Percentiles rank a stretch among this genome's conserved stretches.
Conservation (phyloP, 2,113 vertebrate species). For the Peucedramus taeniatus region DNA sequence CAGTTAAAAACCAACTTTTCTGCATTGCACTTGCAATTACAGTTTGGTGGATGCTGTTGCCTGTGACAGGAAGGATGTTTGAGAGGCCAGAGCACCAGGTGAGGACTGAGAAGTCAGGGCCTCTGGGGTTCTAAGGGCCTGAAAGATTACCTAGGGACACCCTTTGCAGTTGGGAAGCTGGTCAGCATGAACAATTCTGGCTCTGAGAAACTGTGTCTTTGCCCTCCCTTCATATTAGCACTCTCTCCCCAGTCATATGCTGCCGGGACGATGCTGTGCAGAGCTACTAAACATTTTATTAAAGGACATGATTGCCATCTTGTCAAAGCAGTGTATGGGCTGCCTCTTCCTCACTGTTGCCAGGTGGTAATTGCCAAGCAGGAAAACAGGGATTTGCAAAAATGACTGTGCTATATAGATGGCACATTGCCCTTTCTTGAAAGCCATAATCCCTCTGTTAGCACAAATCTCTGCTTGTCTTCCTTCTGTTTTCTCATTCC, state of each 20-base stretch:
- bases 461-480: neutral
- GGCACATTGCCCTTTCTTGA: neutral
- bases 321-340: neutral
- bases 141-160: no score
- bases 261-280: neutral
- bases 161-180: neutral
- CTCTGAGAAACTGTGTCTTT: neutral
- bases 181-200: neutral
- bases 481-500: slow-evolving; percentile 4
- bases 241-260: neutral
- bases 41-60: neutral
- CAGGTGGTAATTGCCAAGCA: neutral
- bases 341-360: neutral
- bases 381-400: slow-evolving; percentile 15
- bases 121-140: neutral
- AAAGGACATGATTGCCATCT: neutral
- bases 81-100: neutral
- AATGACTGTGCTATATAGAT: neutral
- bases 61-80: neutral
- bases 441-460: neutral
- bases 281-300: neutral
- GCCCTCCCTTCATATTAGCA: neutral
- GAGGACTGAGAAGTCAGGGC: neutral
- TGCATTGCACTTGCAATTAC: fast-evolving
- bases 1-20: neutral